phyloP scores from a whole-genome alignment of 2,113 vertebrate species.

The Neolamprologus toae region DNA sequence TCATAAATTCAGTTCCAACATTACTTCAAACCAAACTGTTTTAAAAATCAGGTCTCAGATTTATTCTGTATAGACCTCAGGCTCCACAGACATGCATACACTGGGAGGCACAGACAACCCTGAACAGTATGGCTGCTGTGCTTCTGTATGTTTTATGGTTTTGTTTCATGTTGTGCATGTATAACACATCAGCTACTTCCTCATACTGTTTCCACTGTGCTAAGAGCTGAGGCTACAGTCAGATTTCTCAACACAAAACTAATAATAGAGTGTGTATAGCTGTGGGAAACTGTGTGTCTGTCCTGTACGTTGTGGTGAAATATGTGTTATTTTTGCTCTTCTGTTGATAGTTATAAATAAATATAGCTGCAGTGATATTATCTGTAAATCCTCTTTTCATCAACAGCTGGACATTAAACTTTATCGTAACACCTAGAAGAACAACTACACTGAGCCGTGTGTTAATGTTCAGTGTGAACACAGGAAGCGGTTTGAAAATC shows the following conservation, averaged over 20 bases:
- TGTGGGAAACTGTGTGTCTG: not conserved
- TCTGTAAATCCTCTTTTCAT: not conserved
- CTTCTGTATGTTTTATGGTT: not conserved
- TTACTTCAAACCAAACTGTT: not conserved
- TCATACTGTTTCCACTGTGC: fast-evolving
- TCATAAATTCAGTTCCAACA: fast-evolving
- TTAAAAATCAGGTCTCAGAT: not conserved
- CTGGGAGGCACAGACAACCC: not conserved
- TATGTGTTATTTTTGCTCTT: fast-evolving
- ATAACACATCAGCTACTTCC: not conserved
- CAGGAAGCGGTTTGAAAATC: not conserved
- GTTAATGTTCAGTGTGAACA: fast-evolving
- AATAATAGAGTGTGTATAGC: not conserved
- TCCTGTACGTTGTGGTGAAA: not conserved
- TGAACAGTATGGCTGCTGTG: fast-evolving
- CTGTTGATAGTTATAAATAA: not conserved
- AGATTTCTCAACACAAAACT: not conserved
- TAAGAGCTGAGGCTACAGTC: fast-evolving
- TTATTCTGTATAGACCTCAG: fast-evolving
- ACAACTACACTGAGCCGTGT: not conserved
- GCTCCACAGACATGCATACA: not conserved
- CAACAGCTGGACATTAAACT: not conserved
- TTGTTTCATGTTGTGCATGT: not conserved
- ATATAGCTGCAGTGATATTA: not conserved
- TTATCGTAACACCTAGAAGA: fast-evolving